phyloP scores from a whole-genome alignment of 2,797 vertebrate species.

The Acanthiza pusilla region DNA sequence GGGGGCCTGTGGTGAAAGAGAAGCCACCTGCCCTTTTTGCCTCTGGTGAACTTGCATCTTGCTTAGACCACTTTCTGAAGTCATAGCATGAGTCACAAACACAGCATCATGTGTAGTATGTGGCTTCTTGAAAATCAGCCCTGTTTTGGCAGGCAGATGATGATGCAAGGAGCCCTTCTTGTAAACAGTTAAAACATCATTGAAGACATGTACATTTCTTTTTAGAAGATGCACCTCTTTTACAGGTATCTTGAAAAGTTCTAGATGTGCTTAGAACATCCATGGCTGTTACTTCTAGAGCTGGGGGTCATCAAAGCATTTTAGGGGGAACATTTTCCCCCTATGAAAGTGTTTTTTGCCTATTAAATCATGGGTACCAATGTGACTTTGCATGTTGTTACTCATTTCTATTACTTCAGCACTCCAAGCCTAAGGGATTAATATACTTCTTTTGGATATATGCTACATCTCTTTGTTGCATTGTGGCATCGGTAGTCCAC shows the following conservation, averaged over 20 bases:
- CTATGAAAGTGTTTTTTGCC: background rate
- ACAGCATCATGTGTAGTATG: background rate
- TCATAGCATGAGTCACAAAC: background rate
- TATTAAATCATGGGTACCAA: background rate
- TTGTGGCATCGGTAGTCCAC: background rate
- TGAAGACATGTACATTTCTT: fast-evolving
- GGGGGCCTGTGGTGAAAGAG: background rate
- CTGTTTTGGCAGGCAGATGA: background rate
- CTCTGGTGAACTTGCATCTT: background rate
- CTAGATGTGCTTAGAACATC: background rate
- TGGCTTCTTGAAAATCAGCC: background rate
- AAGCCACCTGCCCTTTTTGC: background rate
- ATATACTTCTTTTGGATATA: background rate
- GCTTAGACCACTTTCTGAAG: background rate
- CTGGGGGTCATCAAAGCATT: background rate
- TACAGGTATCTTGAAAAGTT: background rate
- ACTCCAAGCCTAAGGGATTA: background rate
- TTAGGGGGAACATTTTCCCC: background rate
- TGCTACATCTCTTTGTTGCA: background rate
- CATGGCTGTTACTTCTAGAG: background rate
- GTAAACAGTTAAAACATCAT: background rate
- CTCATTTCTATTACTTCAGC: background rate
- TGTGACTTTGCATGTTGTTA: background rate
- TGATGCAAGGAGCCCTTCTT: background rate
- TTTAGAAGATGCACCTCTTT: background rate